Percentiles rank a stretch among this genome's conserved stretches.
These are phyloP conservation scores for Bombus balteatus DNA, from an alignment of 1,140 invertebrate species.

Conservation along the genomic window DNA sequence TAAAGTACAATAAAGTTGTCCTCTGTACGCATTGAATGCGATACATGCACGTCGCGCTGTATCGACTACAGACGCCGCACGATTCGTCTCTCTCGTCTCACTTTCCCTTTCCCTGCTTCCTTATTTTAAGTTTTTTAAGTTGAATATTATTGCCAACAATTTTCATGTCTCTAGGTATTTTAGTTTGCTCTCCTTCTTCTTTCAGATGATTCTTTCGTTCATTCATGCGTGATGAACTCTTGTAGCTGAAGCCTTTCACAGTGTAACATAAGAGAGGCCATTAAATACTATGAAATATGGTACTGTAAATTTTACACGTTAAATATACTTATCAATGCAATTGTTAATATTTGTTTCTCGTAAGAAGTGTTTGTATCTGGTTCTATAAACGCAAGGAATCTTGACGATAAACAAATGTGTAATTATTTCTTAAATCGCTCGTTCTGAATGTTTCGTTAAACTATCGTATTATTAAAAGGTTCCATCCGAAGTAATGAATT, in stretches of 20 bases:
- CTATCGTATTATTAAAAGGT: no score
- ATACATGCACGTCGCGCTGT: conserved; percentile 36
- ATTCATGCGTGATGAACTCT: neutral
- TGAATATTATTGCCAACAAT: conserved; percentile 64
- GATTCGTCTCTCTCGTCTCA: conserved; percentile 14
- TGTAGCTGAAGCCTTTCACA: neutral
- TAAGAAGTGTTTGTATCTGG: neutral
- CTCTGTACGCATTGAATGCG: conserved; percentile 33
- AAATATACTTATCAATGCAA: no score
- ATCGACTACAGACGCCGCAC: conserved; percentile 40
- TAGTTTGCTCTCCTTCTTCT: neutral
- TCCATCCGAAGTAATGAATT: no score
- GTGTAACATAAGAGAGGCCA: neutral
- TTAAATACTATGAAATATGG: neutral
- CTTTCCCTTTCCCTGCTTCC: conserved; percentile 6
- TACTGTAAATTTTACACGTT: no score
- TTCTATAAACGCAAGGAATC: neutral
- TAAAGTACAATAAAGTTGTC: conserved; percentile 62
- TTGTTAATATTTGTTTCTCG: neutral
- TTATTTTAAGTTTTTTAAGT: neutral
- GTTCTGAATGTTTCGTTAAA: no score
- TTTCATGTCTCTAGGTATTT: conserved; percentile 6
- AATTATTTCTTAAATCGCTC: no score
- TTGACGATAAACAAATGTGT: no score
- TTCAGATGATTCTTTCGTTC: neutral